Evolutionary conservation across 2,113 vertebrate genomes (phyloP).

Genomic region (Ia io): DNA sequence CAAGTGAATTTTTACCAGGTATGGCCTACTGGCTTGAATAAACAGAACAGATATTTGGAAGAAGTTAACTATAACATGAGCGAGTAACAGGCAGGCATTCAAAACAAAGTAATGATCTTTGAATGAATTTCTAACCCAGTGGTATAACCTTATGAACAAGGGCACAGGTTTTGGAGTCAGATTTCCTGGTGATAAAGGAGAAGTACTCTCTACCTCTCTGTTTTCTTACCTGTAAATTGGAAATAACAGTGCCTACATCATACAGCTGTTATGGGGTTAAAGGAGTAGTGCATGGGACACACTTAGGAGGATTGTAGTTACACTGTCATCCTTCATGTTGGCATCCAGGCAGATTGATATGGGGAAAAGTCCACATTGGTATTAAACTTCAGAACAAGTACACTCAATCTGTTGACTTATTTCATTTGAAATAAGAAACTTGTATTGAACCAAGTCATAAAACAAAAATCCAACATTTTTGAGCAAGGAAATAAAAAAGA

Average conservation of each 20-base stretch:
- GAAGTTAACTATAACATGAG: neutral
- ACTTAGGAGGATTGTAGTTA: neutral
- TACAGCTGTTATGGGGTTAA: neutral
- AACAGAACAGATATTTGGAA: constrained; percentile 34
- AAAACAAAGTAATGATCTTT: neutral
- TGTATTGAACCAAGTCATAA: constrained; percentile 19
- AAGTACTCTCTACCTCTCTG: neutral
- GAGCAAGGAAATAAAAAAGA: constrained; percentile 8
- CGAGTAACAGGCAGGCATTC: neutral
- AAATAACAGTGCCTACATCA: neutral
- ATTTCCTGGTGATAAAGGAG: neutral
- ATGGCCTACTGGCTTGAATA: neutral
- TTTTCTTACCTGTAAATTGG: neutral
- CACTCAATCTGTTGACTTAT: neutral
- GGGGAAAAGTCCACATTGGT: neutral
- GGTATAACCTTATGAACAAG: neutral
- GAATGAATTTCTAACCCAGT: neutral
- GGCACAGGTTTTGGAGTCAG: neutral
- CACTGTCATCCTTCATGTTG: neutral
- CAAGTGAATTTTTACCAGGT: constrained; percentile 1
- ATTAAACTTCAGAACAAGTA: constrained; percentile 5
- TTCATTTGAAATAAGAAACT: neutral
- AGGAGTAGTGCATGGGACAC: neutral
- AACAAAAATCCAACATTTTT: constrained; percentile 10
- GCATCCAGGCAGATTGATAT: neutral